Evolutionary conservation across 1,140 invertebrate species (phyloP), one percentile per base, ranked within the genome.

Genomic region (Helicorthomorpha holstii): DNA sequence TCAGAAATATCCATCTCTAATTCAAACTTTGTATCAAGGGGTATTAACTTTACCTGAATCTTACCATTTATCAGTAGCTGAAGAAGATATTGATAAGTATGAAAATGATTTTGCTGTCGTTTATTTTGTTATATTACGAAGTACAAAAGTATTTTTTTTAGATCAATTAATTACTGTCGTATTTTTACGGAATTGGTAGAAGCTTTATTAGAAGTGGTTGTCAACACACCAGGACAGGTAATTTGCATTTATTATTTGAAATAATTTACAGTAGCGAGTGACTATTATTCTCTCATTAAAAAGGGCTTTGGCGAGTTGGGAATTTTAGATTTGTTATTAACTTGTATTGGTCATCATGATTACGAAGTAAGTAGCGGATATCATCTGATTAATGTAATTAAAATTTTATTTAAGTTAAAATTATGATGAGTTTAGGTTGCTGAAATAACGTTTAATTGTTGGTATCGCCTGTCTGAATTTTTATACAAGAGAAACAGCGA

Each of bases 391-490:
- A 7, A 46, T 46, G 4, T 7, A 46, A 10, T 22, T 22, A 10
- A 22, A 25, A 46, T 46, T 46, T 46, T 12, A 41, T 12, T 41
- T 41, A 12, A 41, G 12, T n/a, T n/a, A n/a, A n/a, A n/a, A n/a
- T n/a, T n/a, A n/a, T n/a, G n/a, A n/a, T n/a, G n/a, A 12, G 38
- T 70, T 34, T 58, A 95, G 82, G 82, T 98, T 38, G 88, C 90
- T 26, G 90, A 95, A 69, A 90, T 96, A 53, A 95, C 92, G 2
- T 98, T 98, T 63, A 87, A 91, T 66, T 74, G 98, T 48, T 98
- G 95, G 95, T 96, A 94, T 68, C 75, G 86, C 29, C 67, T 98
- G 41, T 95, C 92, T 12, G 94, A 98, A 72, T 81, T 86, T 58
- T 67, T 98, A 0, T 97, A 95, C 65, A 82, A 89, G 59, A 81